phyloP scores from a whole-genome alignment of 1,140 invertebrate genomes.

The Aphaenogaster ashmeadi region DNA sequence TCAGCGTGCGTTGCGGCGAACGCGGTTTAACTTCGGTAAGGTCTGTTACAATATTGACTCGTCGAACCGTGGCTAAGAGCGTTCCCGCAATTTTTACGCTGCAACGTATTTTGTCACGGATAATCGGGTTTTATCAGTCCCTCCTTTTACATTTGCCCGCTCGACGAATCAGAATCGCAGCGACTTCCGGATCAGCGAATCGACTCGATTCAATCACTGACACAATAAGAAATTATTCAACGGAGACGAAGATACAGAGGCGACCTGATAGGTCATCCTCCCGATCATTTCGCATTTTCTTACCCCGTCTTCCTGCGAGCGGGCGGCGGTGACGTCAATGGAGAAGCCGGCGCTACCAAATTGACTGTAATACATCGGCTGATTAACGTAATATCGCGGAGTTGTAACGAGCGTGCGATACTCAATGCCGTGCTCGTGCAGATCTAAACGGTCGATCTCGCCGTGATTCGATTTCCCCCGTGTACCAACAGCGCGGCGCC shows the following conservation, averaged over 20 bases:
- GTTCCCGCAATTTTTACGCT: constrained; percentile 26
- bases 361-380: constrained; percentile 29
- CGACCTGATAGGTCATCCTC: constrained; percentile 2
- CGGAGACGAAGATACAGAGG: constrained; percentile 11
- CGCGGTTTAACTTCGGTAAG: neutral
- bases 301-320: neutral
- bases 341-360: neutral
- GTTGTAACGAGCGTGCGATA: constrained; percentile 18
- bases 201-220: constrained; percentile 18
- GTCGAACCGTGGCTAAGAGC: neutral
- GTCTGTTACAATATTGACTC: neutral
- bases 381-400: constrained; percentile 45
- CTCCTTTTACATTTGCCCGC: neutral
- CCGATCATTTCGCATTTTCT: constrained; percentile 17
- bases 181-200: constrained; percentile 24
- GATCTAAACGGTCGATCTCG: constrained; percentile 29
- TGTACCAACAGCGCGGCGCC: constrained; percentile 28
- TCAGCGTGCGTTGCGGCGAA: neutral
- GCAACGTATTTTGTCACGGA: neutral
- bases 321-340: constrained; percentile 16
- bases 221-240: constrained; percentile 22
- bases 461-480: constrained; percentile 51
- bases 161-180: neutral
- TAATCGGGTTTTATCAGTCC: neutral
- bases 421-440: neutral